These are phyloP conservation scores for Cephus pulcher DNA, from an alignment of 2,888 invertebrate genomes.

Conservation along the genomic window DNA sequence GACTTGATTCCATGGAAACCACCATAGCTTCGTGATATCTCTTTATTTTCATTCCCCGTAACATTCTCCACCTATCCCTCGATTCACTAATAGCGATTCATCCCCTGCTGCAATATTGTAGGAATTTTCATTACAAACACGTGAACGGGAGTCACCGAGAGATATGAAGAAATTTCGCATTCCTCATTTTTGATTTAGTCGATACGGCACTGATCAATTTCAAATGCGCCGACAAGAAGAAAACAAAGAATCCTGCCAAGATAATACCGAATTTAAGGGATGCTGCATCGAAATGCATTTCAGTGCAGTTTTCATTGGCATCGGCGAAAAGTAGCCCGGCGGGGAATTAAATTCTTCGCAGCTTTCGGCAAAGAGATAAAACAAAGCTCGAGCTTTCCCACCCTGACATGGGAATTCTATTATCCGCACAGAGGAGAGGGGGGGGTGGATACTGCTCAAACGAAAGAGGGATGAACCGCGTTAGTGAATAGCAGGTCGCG, in stretches of 20 bases:
- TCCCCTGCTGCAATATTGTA: neutral
- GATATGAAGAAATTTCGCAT: too few relatives aligned
- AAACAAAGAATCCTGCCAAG: neutral
- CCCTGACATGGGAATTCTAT: constrained; percentile 35
- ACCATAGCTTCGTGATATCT: neutral
- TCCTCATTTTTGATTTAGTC: too few relatives aligned
- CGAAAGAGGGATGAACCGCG: too few relatives aligned
- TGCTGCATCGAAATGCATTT: neutral
- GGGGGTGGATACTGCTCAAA: neutral
- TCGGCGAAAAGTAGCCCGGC: neutral
- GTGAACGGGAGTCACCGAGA: too few relatives aligned
- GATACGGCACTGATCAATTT: too few relatives aligned
- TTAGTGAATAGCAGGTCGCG: neutral
- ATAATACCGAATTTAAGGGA: neutral
- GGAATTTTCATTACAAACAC: too few relatives aligned
- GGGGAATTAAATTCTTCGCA: constrained; percentile 32
- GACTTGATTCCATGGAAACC: neutral
- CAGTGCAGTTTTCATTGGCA: neutral
- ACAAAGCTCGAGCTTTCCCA: constrained; percentile 9
- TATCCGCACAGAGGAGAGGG: constrained; percentile 9
- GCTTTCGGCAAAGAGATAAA: constrained; percentile 20
- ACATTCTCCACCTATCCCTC: neutral
- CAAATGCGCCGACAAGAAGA: too few relatives aligned
- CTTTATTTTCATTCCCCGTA: neutral
- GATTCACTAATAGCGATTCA: neutral